Percentiles rank a stretch among this genome's conserved stretches.
Evolutionary conservation across 2,113 vertebrate genomes (phyloP).

Genomic region (Propithecus coquereli): DNA sequence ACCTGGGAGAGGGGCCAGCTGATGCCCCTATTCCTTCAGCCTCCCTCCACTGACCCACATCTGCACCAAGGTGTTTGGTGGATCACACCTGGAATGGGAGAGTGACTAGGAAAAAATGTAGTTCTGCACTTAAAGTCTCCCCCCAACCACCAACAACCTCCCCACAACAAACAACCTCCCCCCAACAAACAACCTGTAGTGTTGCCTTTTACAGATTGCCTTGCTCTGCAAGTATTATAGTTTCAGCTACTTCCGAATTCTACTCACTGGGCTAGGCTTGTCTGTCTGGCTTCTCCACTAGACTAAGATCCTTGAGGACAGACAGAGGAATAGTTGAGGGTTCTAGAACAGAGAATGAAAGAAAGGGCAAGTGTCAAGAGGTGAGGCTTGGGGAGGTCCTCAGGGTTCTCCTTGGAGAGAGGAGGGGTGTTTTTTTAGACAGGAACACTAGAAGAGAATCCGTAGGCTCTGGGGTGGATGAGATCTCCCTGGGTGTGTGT

Average conservation of each 20-base stretch:
- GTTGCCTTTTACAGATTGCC: not conserved
- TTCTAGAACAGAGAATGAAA: not conserved
- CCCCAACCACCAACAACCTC: not conserved
- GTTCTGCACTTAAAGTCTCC: not conserved
- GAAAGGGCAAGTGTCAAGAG: not conserved
- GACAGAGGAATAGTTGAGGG: not conserved
- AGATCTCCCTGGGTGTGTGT: not conserved
- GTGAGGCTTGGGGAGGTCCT: not conserved
- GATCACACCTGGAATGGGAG: not conserved
- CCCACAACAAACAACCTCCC: not conserved
- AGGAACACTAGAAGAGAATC: not conserved
- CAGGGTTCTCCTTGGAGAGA: not conserved
- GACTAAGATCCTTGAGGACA: not conserved
- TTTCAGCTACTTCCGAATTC: not conserved
- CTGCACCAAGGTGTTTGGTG: not conserved
- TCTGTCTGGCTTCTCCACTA: not conserved
- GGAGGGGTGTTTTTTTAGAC: not conserved
- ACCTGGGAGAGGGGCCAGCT: not conserved
- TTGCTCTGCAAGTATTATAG: not conserved
- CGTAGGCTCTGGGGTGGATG: not conserved
- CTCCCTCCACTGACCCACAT: not conserved
- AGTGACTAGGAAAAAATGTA: not conserved
- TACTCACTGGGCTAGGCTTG: not conserved
- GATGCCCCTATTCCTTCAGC: accelerated
- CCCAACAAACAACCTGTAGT: not conserved